Conservation (phyloP, 2,113 vertebrate genomes). For the Thalassarche chlororhynchos region DNA sequence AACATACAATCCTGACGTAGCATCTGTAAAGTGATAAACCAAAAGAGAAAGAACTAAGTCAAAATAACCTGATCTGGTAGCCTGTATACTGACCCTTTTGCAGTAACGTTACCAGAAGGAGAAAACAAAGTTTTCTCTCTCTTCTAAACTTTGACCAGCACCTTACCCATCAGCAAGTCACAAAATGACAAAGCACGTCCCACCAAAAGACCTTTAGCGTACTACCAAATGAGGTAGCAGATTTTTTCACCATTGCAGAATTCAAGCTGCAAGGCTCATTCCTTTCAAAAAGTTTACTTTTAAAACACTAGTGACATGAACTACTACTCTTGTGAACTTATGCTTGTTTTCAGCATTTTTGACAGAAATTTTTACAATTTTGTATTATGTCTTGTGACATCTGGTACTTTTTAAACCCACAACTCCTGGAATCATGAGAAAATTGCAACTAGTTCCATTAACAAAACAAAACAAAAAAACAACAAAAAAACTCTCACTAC, state of each 20-base stretch:
- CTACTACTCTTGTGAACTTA: background rate
- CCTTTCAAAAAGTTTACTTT: background rate
- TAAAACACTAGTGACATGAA: background rate
- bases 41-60: background rate
- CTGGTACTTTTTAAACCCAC: background rate
- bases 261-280: background rate
- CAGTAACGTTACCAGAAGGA: background rate
- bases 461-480: background rate
- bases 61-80: background rate
- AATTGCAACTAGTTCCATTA: background rate
- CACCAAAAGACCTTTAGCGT: background rate
- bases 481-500: background rate
- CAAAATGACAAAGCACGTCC: background rate
- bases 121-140: background rate
- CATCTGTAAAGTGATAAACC: background rate
- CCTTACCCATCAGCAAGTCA: background rate
- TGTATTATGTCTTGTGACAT: background rate
- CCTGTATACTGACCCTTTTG: background rate
- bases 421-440: background rate
- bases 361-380: background rate
- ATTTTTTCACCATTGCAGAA: background rate
- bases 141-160: background rate
- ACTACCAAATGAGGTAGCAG: background rate
- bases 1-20: background rate
- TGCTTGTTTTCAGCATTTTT: background rate